A percentile compares a stretch with the other conserved stretches of the same genome.
These are phyloP conservation scores for Hymenopus coronatus DNA, from an alignment of 2,888 invertebrate species.

Conservation along the genomic window DNA sequence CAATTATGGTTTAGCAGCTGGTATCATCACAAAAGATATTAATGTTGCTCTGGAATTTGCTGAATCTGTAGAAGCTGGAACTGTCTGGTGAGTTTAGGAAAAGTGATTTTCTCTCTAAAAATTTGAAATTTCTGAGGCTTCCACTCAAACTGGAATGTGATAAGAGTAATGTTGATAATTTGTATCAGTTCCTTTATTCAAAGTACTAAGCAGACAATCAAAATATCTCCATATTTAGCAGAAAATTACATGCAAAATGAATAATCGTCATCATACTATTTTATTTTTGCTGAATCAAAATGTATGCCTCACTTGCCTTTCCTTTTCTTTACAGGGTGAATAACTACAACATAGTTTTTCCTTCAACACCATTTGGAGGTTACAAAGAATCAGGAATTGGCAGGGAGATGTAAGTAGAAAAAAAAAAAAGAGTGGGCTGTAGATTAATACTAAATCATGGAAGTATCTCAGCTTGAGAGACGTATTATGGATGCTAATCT, in stretches of 20 bases:
- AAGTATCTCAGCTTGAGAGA: too few relatives aligned
- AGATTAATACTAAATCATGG: too few relatives aligned
- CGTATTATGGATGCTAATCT: too few relatives aligned
- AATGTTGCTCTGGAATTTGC: constrained; percentile 71
- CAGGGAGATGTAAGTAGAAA: constrained; percentile 61
- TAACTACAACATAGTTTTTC: constrained; percentile 81
- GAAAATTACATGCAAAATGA: too few relatives aligned
- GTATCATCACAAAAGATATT: constrained; percentile 86
- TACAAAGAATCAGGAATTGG: constrained; percentile 96
- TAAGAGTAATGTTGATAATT: too few relatives aligned
- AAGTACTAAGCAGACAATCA: too few relatives aligned
- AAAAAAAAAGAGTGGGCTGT: too few relatives aligned
- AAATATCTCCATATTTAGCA: too few relatives aligned
- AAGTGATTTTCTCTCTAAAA: not conserved
- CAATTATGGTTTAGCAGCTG: constrained; percentile 91
- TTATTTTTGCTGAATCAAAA: not conserved
- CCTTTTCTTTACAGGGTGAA: constrained; percentile 66
- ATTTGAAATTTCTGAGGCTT: too few relatives aligned
- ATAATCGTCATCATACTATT: too few relatives aligned
- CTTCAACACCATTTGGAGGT: constrained; percentile 93
- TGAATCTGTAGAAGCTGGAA: constrained; percentile 75
- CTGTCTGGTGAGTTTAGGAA: constrained; percentile 65
- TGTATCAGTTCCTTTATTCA: too few relatives aligned
- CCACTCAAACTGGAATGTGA: too few relatives aligned
- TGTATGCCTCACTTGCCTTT: not conserved